Percentiles rank a stretch among this genome's conserved stretches.
Conservation (phyloP, 2,113 vertebrate species). For the Chaetorhynchus papuensis region DNA sequence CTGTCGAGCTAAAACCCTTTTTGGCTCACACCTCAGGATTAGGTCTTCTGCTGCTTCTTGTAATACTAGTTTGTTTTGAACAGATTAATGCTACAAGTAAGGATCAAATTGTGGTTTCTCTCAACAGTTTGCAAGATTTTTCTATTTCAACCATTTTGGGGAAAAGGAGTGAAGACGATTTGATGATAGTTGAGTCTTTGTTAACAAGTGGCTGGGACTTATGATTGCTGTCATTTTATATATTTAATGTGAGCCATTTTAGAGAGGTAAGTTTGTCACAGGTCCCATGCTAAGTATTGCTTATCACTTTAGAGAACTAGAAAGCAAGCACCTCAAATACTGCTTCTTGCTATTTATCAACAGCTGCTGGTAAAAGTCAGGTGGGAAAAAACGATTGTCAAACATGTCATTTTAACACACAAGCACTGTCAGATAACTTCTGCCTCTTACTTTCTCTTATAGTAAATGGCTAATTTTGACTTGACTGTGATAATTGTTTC, state of each 20-base stretch:
- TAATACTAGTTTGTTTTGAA: background rate
- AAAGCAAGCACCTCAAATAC: background rate
- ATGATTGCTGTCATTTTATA: background rate
- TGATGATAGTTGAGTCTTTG: background rate
- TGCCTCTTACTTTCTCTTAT: background rate
- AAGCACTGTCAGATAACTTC: background rate
- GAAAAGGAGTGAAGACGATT: background rate
- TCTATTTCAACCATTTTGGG: background rate
- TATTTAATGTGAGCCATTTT: background rate
- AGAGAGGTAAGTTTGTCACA: background rate
- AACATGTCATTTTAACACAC: background rate
- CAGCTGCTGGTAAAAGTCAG: background rate
- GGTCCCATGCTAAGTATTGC: background rate
- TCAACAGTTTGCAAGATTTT: background rate
- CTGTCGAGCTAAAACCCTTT: constrained; percentile 5
- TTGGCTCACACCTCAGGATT: constrained; percentile 10
- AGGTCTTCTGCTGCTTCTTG: background rate
- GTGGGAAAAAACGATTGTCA: background rate
- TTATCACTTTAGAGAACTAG: background rate
- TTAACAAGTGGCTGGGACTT: background rate
- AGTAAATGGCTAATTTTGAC: background rate
- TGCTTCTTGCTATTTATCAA: background rate
- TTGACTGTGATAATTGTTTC: background rate
- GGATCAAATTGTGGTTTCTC: background rate
- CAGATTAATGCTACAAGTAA: background rate